Conservation (phyloP, 2,113 vertebrate species). For the Mormyrus iriodes region DNA sequence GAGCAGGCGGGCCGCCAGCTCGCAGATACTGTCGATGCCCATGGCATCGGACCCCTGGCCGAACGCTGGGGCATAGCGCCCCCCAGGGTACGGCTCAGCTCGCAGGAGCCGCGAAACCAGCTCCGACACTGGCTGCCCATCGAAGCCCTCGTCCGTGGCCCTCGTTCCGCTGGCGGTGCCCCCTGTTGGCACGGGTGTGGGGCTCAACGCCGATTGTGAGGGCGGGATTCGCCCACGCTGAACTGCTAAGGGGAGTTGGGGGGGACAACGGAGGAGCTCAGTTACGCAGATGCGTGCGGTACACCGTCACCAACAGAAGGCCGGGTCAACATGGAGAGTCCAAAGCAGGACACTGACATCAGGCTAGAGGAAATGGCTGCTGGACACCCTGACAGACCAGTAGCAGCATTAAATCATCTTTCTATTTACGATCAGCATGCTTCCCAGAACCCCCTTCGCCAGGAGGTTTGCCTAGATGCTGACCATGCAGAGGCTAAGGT, state of each 20-base stretch:
- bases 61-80: slow-evolving; percentile 73
- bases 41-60: slow-evolving; percentile 64
- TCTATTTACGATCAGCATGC: neutral
- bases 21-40: slow-evolving; percentile 97
- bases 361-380: neutral
- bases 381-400: neutral
- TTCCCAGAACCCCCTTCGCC: neutral
- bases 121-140: slow-evolving; percentile 84
- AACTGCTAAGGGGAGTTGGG: slow-evolving; percentile 64
- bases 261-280: slow-evolving; percentile 15
- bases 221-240: slow-evolving; percentile 89
- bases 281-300: neutral
- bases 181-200: slow-evolving; percentile 58
- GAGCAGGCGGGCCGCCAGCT: slow-evolving; percentile 87
- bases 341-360: neutral
- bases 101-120: slow-evolving; percentile 88
- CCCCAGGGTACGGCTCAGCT: slow-evolving; percentile 84
- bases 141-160: slow-evolving; percentile 70
- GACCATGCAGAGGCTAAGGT: neutral
- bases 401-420: neutral
- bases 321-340: neutral
- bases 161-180: slow-evolving; percentile 34
- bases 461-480: neutral
- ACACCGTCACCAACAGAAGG: neutral
- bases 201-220: slow-evolving; percentile 75